Percentiles rank a stretch among this genome's conserved stretches.
Evolutionary conservation across 2,797 vertebrate species (phyloP).

Genomic region (Sebastes goodei): DNA sequence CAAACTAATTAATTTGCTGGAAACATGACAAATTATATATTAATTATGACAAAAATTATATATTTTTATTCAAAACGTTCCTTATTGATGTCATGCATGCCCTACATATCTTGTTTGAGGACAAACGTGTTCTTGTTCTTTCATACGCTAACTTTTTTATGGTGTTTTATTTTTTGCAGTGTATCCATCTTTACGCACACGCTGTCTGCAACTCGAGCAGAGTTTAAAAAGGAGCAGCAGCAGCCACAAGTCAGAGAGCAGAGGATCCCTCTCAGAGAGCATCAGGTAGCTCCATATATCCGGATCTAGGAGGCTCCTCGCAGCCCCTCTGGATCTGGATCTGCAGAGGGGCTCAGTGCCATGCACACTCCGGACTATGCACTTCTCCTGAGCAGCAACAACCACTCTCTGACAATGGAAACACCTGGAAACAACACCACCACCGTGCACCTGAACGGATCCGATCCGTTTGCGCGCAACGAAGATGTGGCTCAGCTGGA

Average conservation of each 20-base stretch:
- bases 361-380: conserved; percentile 67
- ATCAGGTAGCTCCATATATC: conserved; percentile 55
- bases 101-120: neutral
- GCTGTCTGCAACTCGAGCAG: conserved; percentile 62
- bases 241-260: conserved; percentile 37
- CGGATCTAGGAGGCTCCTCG: conserved; percentile 35
- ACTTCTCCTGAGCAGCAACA: conserved; percentile 51
- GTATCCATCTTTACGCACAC: conserved; percentile 49
- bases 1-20: neutral
- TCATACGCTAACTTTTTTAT: neutral
- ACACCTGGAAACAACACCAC: conserved; percentile 54
- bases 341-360: conserved; percentile 59
- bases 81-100: neutral
- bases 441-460: conserved; percentile 56
- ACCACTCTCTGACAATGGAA: conserved; percentile 58
- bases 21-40: neutral
- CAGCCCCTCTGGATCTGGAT: conserved; percentile 48
- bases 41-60: neutral
- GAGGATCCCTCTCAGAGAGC: neutral
- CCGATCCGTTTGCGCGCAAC: conserved; percentile 83
- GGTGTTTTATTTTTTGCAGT: conserved; percentile 50
- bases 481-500: conserved; percentile 94
- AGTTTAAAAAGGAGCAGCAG: conserved; percentile 64
- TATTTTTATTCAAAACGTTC: neutral
- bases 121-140: rapidly evolving